Conservation (phyloP, 2,797 vertebrate species). For the Tadarida brasiliensis region DNA sequence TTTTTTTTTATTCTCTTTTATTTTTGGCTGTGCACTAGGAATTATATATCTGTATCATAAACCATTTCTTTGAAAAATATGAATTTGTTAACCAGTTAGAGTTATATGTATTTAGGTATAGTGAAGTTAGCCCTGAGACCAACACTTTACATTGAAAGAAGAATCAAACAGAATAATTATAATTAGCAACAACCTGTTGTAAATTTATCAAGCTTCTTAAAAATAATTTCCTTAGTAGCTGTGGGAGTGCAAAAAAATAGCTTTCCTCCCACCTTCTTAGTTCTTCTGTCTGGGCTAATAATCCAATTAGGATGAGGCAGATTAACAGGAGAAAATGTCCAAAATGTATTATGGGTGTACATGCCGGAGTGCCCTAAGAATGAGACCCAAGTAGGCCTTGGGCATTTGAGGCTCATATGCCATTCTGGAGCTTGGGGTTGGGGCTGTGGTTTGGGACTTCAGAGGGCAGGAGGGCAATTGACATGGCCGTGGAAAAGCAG, state of each 20-base stretch:
- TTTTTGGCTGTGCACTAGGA: not conserved
- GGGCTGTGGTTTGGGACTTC: not conserved
- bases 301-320: not conserved
- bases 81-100: not conserved
- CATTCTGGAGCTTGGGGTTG: not conserved
- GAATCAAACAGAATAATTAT: not conserved
- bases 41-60: not conserved
- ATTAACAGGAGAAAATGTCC: not conserved
- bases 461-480: not conserved
- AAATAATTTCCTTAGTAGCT: not conserved
- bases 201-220: conserved; percentile 2
- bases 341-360: not conserved
- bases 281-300: not conserved
- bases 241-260: too few relatives aligned
- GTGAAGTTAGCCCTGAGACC: not conserved
- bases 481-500: not conserved
- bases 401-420: not conserved
- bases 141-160: conserved; percentile 33
- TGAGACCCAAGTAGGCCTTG: too few relatives aligned
- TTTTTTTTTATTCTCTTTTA: not conserved
- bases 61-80: not conserved
- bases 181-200: not conserved
- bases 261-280: not conserved
- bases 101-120: conserved; percentile 3
- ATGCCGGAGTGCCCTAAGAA: not conserved